phyloP scores from a whole-genome alignment of 2,113 vertebrate species.

The Haliaeetus leucogaster region DNA sequence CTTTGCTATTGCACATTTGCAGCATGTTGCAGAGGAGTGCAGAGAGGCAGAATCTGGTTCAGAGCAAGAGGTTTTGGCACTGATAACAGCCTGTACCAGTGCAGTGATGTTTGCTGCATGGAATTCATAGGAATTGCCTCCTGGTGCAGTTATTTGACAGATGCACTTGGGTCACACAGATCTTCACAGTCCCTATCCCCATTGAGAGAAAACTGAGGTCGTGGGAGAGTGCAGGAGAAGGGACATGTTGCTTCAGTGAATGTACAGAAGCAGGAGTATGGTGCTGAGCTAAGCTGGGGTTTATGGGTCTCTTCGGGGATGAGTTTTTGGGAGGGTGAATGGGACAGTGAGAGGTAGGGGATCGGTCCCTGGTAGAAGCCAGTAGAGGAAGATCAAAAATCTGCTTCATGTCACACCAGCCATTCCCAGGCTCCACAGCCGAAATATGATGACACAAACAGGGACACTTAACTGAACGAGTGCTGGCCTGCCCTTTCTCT shows the following conservation, averaged over 20 bases:
- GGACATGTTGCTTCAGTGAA: background rate
- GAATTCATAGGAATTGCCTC: background rate
- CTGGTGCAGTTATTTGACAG: background rate
- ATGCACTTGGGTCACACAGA: fast-evolving
- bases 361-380: background rate
- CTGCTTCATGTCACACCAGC: background rate
- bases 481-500: background rate
- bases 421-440: background rate
- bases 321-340: background rate
- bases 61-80: background rate
- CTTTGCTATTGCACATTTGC: background rate
- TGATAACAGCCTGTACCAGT: background rate
- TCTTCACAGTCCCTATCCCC: background rate
- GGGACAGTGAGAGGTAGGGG: background rate
- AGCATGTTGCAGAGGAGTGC: background rate
- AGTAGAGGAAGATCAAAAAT: background rate
- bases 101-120: background rate
- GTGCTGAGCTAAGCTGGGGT: background rate
- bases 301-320: background rate
- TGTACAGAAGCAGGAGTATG: background rate
- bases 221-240: background rate
- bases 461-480: background rate
- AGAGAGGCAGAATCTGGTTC: background rate
- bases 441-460: background rate
- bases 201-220: background rate